Evolutionary conservation across 1,140 invertebrate species (phyloP).

Genomic region (Armadillidium nasatum): DNA sequence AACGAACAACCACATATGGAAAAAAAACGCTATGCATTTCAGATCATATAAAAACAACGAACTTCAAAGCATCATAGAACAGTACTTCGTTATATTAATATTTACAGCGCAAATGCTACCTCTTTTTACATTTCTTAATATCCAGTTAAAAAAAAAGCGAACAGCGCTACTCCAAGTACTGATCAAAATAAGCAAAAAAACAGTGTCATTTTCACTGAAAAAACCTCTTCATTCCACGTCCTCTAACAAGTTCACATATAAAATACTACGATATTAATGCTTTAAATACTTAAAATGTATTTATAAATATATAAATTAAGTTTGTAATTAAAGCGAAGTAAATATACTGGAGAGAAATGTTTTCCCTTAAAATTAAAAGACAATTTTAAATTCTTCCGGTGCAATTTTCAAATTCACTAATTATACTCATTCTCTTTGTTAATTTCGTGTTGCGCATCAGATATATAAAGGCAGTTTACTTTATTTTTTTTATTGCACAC

Average conservation of each 20-base stretch:
- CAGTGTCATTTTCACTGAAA: too few species aligned
- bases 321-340: background rate
- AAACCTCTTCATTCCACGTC: too few species aligned
- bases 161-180: too few species aligned
- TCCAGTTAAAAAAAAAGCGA: background rate
- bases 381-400: background rate
- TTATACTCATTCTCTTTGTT: background rate
- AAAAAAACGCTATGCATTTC: too few species aligned
- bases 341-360: background rate
- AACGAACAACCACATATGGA: too few species aligned
- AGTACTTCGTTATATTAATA: too few species aligned
- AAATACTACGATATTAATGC: too few species aligned
- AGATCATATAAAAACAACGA: too few species aligned
- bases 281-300: background rate
- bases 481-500: background rate
- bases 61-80: too few species aligned
- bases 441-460: conserved; percentile 1
- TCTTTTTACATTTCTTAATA: background rate
- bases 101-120: too few species aligned
- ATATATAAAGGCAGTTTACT: background rate
- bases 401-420: background rate
- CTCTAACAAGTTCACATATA: too few species aligned
- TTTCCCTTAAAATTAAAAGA: background rate
- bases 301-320: conserved; percentile 4
- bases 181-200: too few species aligned